These are phyloP conservation scores for Noctua comes DNA, from an alignment of 2,888 invertebrate species.

Conservation along the genomic window DNA sequence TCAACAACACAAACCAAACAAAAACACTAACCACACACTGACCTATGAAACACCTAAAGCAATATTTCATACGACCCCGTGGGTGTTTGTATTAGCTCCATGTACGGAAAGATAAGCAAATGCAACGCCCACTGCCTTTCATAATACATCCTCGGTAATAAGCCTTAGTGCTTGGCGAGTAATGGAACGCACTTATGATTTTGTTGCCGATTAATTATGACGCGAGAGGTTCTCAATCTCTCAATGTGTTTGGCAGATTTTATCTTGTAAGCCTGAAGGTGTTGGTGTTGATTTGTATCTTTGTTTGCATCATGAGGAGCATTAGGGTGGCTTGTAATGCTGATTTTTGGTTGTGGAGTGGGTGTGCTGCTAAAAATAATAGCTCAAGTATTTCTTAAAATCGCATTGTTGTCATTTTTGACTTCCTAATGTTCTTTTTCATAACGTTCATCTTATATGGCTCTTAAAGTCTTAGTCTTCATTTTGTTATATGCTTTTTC, in stretches of 20 bases:
- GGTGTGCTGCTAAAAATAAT: not conserved
- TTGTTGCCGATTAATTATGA: conserved; percentile 62
- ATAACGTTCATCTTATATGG: not conserved
- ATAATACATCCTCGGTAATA: conserved; percentile 63
- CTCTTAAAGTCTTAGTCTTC: not conserved
- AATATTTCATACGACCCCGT: conserved; percentile 62
- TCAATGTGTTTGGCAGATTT: conserved; percentile 40
- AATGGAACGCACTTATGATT: conserved; percentile 63
- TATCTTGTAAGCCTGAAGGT: conserved; percentile 38
- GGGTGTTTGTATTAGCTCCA: conserved; percentile 67
- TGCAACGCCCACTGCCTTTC: conserved; percentile 68
- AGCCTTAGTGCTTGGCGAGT: conserved; percentile 56
- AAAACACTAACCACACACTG: conserved; percentile 45
- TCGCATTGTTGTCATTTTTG: not conserved
- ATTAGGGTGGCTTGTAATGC: conserved; percentile 1
- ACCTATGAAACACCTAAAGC: conserved; percentile 54
- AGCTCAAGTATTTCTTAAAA: not conserved
- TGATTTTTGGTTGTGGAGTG: not conserved
- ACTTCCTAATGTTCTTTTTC: not conserved
- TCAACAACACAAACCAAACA: conserved; percentile 38
- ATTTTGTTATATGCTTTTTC: not conserved
- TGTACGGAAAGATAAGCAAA: conserved; percentile 66
- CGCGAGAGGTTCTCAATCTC: conserved; percentile 57
- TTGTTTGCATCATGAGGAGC: conserved; percentile 5
- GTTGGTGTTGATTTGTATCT: conserved; percentile 32